Conservation (phyloP, 2,113 vertebrate species). For the Dicaeum eximium region DNA sequence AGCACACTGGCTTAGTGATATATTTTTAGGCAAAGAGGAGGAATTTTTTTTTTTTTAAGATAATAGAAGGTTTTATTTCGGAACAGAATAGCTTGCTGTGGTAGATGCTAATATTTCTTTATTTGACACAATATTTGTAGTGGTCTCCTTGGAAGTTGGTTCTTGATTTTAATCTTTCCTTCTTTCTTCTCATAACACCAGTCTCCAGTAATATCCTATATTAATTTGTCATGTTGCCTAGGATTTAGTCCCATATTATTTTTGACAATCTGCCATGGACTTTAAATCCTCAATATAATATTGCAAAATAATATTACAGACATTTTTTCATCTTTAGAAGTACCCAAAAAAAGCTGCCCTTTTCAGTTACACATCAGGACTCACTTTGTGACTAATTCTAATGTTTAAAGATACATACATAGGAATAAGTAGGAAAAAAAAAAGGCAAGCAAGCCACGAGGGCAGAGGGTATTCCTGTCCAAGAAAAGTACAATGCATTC, state of each 20-base stretch:
- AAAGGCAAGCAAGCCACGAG: not conserved
- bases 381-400: not conserved
- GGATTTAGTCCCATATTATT: not conserved
- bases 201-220: not conserved
- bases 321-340: not conserved
- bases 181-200: not conserved
- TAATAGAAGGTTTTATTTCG: not conserved
- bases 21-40: not conserved
- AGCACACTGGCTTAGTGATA: not conserved
- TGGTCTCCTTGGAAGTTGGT: not conserved
- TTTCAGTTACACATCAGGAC: not conserved
- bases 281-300: not conserved
- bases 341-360: not conserved
- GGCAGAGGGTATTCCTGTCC: not conserved
- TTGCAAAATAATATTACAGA: not conserved
- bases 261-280: not conserved
- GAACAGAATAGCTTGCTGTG: not conserved
- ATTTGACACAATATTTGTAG: not conserved
- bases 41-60: not conserved
- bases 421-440: not conserved
- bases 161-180: not conserved
- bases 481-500: not conserved
- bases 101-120: not conserved
- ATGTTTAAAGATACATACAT: not conserved
- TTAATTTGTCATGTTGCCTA: not conserved